phyloP scores from a whole-genome alignment of 2,797 vertebrate species.

The Columba guinea region DNA sequence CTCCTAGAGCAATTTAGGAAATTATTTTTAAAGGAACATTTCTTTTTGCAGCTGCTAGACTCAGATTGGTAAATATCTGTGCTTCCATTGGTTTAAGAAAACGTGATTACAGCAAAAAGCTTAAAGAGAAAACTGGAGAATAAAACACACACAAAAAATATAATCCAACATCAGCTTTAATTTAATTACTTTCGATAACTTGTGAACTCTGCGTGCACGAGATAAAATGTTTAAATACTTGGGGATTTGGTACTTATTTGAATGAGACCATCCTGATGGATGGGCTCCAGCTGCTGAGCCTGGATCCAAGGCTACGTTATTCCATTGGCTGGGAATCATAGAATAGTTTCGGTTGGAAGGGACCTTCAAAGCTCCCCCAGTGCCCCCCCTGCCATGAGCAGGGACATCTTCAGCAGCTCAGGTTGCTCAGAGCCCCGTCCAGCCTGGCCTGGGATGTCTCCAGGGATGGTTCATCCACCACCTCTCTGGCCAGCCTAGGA shows the following conservation, averaged over 20 bases:
- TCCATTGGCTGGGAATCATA: neutral
- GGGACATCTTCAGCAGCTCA: too few species aligned
- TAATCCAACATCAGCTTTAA: neutral
- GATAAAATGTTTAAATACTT: neutral
- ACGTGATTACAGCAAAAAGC: neutral
- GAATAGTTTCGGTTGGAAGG: too few species aligned
- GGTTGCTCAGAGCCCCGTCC: too few species aligned
- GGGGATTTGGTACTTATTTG: neutral
- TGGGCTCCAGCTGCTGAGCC: neutral
- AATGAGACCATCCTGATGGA: neutral
- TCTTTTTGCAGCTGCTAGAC: neutral
- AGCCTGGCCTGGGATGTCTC: too few species aligned
- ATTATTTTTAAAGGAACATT: neutral
- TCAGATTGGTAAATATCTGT: neutral
- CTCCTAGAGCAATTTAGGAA: neutral
- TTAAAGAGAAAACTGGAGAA: neutral
- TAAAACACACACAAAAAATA: neutral
- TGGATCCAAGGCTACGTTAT: neutral
- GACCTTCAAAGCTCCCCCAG: too few species aligned
- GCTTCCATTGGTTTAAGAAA: neutral
- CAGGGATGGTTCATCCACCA: too few species aligned
- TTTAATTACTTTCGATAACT: neutral
- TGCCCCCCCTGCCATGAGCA: too few species aligned
- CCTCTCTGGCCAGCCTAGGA: too few species aligned
- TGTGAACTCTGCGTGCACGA: neutral